Evolutionary conservation across 2,888 invertebrate genomes (phyloP).

Genomic region (Macropis europaea): DNA sequence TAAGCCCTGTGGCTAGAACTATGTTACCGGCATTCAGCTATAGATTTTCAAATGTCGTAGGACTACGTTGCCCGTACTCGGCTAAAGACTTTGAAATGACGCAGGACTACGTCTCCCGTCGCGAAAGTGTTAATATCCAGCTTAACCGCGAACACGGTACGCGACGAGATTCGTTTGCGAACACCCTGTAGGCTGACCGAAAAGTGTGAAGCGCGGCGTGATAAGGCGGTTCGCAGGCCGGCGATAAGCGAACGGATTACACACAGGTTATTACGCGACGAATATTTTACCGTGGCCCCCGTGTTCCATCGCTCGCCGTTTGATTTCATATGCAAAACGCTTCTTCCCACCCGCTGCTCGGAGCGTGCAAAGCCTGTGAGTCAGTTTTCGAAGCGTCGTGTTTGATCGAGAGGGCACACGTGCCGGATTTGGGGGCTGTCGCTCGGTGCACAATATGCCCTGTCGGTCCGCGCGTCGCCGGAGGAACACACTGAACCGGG

Average conservation of each 20-base stretch:
- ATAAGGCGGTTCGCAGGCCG: constrained; percentile 15
- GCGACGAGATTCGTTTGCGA: no score
- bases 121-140: no score
- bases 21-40: no score
- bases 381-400: constrained; percentile 50
- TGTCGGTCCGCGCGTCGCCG: constrained; percentile 12
- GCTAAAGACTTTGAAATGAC: no score
- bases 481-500: constrained; percentile 16
- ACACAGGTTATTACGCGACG: constrained; percentile 40
- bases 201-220: constrained; percentile 22
- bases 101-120: no score
- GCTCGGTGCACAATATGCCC: constrained; percentile 32
- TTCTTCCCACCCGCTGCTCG: background rate
- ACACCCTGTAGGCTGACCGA: background rate
- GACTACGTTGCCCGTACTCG: no score
- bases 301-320: background rate
- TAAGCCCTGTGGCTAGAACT: no score
- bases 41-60: no score
- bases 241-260: constrained; percentile 51
- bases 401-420: constrained; percentile 58
- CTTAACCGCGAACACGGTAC: no score
- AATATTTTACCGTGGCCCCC: constrained; percentile 37
- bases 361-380: constrained; percentile 25
- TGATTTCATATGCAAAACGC: constrained; percentile 53
- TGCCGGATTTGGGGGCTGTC: constrained; percentile 36